Evolutionary conservation across 2,113 vertebrate species (phyloP).

Genomic region (Tetrax tetrax): DNA sequence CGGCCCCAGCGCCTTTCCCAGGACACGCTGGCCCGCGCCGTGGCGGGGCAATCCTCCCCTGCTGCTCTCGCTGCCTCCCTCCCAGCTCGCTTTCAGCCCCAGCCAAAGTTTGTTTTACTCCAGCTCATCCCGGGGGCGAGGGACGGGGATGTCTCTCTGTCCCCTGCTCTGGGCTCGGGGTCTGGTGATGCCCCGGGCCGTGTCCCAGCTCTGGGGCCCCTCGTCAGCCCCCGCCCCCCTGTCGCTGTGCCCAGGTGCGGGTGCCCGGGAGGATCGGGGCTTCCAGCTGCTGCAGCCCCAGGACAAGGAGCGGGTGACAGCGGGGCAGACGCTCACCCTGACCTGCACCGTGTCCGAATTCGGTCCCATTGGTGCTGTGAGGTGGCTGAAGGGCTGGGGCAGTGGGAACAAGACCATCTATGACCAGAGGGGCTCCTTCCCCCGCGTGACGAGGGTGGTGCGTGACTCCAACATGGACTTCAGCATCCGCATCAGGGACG

Average conservation of each 20-base stretch:
- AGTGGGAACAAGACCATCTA: not conserved
- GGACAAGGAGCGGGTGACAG: fast-evolving
- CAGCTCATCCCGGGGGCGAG: fast-evolving
- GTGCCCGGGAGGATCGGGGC: fast-evolving
- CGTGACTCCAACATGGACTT: fast-evolving
- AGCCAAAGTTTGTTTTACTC: not conserved
- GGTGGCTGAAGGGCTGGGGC: constrained; percentile 24
- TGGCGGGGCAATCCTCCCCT: not conserved
- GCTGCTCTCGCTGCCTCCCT: fast-evolving
- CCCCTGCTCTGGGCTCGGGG: fast-evolving
- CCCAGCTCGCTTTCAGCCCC: not conserved
- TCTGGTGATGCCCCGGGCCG: fast-evolving
- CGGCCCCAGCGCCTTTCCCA: not conserved
- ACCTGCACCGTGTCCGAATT: fast-evolving
- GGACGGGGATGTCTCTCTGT: not conserved
- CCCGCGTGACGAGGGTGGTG: fast-evolving
- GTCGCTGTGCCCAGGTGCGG: not conserved
- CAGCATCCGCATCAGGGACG: not conserved
- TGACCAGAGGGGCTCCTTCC: fast-evolving
- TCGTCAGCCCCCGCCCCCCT: not conserved
- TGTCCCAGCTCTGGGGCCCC: fast-evolving
- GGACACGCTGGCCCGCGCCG: fast-evolving
- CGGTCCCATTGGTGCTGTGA: fast-evolving
- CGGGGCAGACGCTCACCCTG: not conserved
- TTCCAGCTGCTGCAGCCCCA: not conserved